Evolutionary conservation across 1,140 invertebrate species (phyloP).

Genomic region (Agrilus planipennis): DNA sequence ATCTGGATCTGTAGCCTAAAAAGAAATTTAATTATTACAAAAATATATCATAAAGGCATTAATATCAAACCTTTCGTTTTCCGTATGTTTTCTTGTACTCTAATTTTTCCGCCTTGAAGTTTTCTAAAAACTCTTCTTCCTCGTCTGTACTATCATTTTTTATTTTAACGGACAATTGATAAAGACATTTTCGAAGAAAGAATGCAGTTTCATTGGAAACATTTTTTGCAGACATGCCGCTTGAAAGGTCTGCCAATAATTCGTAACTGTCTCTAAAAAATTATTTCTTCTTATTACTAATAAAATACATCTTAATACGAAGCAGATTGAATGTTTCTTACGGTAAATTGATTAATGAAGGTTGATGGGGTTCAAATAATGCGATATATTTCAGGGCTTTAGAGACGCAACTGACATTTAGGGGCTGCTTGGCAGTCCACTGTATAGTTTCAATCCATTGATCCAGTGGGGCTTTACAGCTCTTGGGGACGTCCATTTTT

Average conservation of each 20-base stretch:
- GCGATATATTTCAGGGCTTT: slow-evolving; percentile 14
- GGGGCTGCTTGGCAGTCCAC: slow-evolving; percentile 3
- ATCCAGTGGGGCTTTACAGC: slow-evolving; percentile 11
- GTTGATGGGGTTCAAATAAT: slow-evolving; percentile 8
- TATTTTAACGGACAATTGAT: slow-evolving; percentile 10
- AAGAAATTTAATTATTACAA: neutral
- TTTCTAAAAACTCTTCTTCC: slow-evolving; percentile 7
- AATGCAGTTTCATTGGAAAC: slow-evolving; percentile 4
- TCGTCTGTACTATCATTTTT: slow-evolving; percentile 8
- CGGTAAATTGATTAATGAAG: slow-evolving; percentile 4
- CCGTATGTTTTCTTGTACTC: slow-evolving; percentile 5
- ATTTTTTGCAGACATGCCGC: slow-evolving; percentile 9
- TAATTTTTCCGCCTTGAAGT: slow-evolving; percentile 3
- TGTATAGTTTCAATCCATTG: slow-evolving; percentile 11
- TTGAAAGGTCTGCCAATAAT: slow-evolving; percentile 9
- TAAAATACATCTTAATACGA: slow-evolving; percentile 1
- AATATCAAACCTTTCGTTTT: slow-evolving; percentile 6
- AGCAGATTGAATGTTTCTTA: neutral
- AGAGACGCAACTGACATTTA: slow-evolving; percentile 6
- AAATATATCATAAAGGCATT: neutral
- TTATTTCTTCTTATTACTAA: neutral
- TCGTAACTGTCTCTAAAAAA: slow-evolving; percentile 14
- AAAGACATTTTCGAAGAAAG: slow-evolving; percentile 9
- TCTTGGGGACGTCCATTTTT: slow-evolving; percentile 1
- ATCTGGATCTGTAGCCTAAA: neutral